Percentiles rank a stretch among this genome's conserved stretches.
phyloP scores from a whole-genome alignment of 1,140 invertebrate genomes.

The Sinonovacula constricta region DNA sequence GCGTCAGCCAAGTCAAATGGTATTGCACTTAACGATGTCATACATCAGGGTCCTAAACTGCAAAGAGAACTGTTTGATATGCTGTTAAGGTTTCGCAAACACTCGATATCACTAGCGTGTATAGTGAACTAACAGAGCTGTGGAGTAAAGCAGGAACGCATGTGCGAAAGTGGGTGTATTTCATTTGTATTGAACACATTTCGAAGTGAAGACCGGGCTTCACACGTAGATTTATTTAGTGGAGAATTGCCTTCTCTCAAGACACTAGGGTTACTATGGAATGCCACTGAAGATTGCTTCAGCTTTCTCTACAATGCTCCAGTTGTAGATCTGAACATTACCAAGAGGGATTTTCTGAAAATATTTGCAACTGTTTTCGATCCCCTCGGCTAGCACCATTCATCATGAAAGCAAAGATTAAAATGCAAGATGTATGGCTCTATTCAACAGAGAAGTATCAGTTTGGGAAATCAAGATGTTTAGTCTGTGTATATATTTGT shows the following conservation, averaged over 20 bases:
- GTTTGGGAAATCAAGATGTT: no score
- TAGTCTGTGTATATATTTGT: no score
- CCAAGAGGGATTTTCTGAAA: constrained; percentile 2
- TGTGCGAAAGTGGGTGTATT: background rate
- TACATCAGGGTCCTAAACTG: constrained; percentile 69
- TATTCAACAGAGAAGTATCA: no score
- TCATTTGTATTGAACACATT: background rate
- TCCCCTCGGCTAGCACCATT: constrained; percentile 5
- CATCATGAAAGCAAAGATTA: constrained; percentile 2
- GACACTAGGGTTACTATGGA: constrained; percentile 22
- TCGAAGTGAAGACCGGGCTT: background rate
- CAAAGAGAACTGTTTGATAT: constrained; percentile 65
- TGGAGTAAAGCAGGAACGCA: background rate
- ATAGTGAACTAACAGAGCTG: background rate
- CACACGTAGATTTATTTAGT: background rate
- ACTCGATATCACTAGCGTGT: constrained; percentile 41
- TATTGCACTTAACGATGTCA: constrained; percentile 41
- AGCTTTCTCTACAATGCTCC: background rate
- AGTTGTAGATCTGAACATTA: background rate
- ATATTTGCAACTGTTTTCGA: background rate
- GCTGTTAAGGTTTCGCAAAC: constrained; percentile 55
- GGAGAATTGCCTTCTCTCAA: constrained; percentile 7
- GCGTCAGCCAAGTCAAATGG: constrained; percentile 36
- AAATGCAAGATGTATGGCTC: constrained; percentile 15
- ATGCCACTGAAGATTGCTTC: constrained; percentile 25